A percentile compares a stretch with the other conserved stretches of the same genome.
Evolutionary conservation across 1,140 invertebrate species (phyloP).

Genomic region (Melanaphis sacchari): DNA sequence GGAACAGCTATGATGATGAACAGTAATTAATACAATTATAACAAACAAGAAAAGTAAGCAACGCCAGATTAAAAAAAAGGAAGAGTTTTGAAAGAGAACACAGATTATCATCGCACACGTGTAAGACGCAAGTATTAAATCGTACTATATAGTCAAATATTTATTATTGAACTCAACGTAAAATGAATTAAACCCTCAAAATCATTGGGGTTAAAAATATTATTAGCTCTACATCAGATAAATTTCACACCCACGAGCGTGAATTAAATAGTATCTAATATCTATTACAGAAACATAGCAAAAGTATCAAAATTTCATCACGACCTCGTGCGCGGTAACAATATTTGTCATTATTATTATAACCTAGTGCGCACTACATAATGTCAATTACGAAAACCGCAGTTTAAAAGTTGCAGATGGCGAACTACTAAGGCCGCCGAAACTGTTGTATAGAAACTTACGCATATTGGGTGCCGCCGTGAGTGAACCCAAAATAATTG

Average conservation of each 20-base stretch:
- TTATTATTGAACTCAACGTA: background rate
- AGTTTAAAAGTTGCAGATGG: background rate
- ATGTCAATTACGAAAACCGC: background rate
- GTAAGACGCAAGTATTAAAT: background rate
- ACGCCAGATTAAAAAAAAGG: background rate
- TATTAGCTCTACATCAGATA: background rate
- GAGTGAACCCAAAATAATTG: slow-evolving; percentile 92
- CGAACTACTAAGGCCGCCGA: too few species aligned
- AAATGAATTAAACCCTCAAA: background rate
- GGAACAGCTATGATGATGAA: background rate
- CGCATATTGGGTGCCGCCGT: slow-evolving; percentile 89
- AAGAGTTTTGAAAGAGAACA: background rate
- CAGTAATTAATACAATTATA: background rate
- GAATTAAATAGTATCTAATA: too few species aligned
- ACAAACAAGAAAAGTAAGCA: background rate
- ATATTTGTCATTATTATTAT: background rate
- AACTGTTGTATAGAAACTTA: slow-evolving; percentile 65
- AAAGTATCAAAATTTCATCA: background rate
- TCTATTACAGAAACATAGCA: background rate
- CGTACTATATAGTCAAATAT: background rate
- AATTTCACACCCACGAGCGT: background rate
- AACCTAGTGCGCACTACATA: background rate
- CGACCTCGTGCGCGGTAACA: background rate
- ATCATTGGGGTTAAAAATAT: background rate
- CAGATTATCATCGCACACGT: background rate